These are phyloP conservation scores for Spilosoma lubricipeda DNA, from an alignment of 2,888 invertebrate genomes.

Conservation along the genomic window DNA sequence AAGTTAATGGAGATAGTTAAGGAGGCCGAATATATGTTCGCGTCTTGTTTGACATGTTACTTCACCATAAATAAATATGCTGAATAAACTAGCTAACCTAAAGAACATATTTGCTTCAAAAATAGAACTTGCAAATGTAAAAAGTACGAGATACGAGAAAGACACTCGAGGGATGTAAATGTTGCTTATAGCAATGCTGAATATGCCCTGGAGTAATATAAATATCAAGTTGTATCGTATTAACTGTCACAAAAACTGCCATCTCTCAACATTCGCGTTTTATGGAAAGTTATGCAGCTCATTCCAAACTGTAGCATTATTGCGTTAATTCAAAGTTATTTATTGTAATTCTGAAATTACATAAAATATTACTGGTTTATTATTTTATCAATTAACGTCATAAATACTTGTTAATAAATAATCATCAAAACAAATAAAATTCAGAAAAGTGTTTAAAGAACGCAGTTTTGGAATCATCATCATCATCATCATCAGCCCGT, in stretches of 20 bases:
- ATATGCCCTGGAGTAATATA: conserved; percentile 73
- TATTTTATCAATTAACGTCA: background rate
- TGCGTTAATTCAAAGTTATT: conserved; percentile 5
- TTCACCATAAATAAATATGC: background rate
- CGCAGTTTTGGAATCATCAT: too few species aligned
- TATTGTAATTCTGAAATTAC: background rate
- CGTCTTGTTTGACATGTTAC: background rate
- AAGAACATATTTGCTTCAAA: conserved; percentile 51
- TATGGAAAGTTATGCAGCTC: conserved; percentile 32
- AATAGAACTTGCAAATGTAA: conserved; percentile 57
- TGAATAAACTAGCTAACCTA: conserved; percentile 9
- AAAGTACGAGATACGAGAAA: conserved; percentile 58
- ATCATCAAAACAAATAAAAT: too few species aligned
- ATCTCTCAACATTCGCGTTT: conserved; percentile 39
- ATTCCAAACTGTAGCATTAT: conserved; percentile 8
- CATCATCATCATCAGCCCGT: too few species aligned
- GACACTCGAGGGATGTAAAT: conserved; percentile 73
- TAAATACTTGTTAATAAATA: too few species aligned
- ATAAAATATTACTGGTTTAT: background rate
- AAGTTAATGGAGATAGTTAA: background rate
- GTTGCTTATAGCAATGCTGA: conserved; percentile 63
- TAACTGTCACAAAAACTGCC: conserved; percentile 65
- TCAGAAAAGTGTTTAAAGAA: background rate
- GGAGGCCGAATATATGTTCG: background rate
- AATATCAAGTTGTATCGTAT: conserved; percentile 67